Conservation (phyloP, 2,888 invertebrate genomes). For the Lamellibrachia columna region DNA sequence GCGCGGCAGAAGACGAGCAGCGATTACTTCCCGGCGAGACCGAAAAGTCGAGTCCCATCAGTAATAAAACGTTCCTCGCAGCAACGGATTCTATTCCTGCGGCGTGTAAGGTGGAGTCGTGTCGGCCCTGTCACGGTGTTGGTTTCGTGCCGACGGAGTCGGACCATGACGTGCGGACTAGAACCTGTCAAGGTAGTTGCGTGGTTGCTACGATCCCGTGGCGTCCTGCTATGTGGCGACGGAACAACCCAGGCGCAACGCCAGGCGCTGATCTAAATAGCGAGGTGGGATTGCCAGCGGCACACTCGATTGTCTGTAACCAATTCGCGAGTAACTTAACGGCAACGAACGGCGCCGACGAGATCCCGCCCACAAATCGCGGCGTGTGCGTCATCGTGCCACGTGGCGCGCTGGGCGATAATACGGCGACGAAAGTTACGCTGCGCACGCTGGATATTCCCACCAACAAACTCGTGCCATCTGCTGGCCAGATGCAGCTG, state of each 20-base stretch:
- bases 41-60: not conserved
- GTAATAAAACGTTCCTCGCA: not conserved
- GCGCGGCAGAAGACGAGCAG: not conserved
- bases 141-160: not conserved
- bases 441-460: not conserved
- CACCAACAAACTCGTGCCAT: not conserved
- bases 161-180: not conserved
- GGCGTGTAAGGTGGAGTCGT: not conserved
- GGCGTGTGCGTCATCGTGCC: not conserved
- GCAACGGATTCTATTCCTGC: not conserved
- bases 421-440: not conserved
- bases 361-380: not conserved
- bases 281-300: not conserved
- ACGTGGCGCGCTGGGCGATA: conserved; percentile 7
- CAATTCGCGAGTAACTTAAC: not conserved
- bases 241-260: not conserved
- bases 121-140: not conserved
- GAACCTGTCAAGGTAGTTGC: not conserved
- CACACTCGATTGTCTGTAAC: not conserved
- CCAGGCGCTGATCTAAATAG: not conserved
- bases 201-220: not conserved
- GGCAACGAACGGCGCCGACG: not conserved
- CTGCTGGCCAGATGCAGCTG: not conserved
- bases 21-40: not conserved
- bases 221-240: not conserved